A percentile compares a stretch with the other conserved stretches of the same genome.
These are phyloP conservation scores for Onthophagus sagittarius DNA, from an alignment of 2,888 invertebrate genomes.

Conservation along the genomic window DNA sequence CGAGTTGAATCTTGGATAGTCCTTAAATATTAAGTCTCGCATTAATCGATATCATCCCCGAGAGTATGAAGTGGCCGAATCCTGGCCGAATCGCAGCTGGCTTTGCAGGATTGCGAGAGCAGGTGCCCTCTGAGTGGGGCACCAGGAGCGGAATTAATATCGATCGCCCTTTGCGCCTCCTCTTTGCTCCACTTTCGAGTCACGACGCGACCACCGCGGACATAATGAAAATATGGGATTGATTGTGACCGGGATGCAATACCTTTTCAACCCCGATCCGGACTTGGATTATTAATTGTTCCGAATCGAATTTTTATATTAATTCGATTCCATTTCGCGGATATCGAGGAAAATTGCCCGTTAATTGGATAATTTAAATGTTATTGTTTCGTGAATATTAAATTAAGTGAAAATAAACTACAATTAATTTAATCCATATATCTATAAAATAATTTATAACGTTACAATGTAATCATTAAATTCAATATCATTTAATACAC, in stretches of 20 bases:
- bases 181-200: conserved; percentile 9
- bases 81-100: not conserved
- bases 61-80: not conserved
- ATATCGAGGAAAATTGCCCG: too few species aligned
- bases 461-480: too few species aligned
- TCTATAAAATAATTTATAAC: too few species aligned
- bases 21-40: not conserved
- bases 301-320: too few species aligned
- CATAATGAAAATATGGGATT: conserved; percentile 12
- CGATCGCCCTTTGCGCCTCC: conserved; percentile 21
- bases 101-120: conserved; percentile 13
- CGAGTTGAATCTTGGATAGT: not conserved
- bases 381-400: too few species aligned
- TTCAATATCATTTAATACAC: too few species aligned
- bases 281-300: too few species aligned
- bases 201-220: not conserved
- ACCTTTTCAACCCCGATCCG: too few species aligned
- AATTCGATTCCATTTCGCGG: too few species aligned
- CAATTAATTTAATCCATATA: too few species aligned
- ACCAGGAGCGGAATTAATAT: conserved; percentile 26
- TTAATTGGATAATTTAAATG: too few species aligned
- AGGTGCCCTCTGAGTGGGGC: conserved; percentile 27
- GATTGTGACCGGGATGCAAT: not conserved
- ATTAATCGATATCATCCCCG: not conserved
- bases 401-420: too few species aligned